Conservation (phyloP, 2,888 invertebrate species). For the Tetranychus truncatus region DNA sequence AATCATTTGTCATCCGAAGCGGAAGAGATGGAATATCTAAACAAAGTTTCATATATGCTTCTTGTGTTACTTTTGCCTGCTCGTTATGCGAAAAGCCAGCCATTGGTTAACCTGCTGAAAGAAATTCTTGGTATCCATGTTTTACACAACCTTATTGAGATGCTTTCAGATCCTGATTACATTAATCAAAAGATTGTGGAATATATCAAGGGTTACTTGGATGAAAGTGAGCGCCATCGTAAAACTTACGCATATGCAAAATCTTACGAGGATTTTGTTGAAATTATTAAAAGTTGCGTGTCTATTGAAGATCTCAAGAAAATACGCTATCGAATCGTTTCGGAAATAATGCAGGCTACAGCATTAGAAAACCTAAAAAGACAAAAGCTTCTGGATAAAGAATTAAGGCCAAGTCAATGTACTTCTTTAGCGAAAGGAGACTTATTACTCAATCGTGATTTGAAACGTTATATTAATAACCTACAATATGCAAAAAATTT, state of each 20-base stretch:
- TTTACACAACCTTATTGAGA: slow-evolving; percentile 59
- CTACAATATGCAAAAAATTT: slow-evolving; percentile 58
- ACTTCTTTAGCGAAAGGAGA: slow-evolving; percentile 48
- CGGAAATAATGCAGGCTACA: slow-evolving; percentile 82
- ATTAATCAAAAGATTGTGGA: slow-evolving; percentile 68
- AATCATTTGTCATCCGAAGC: slow-evolving; percentile 52
- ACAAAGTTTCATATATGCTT: slow-evolving; percentile 61
- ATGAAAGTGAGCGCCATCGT: slow-evolving; percentile 47
- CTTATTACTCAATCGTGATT: slow-evolving; percentile 51
- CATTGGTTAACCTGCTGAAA: slow-evolving; percentile 56
- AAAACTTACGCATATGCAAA: slow-evolving; percentile 69
- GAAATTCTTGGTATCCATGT: slow-evolving; percentile 57
- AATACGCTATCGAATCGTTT: slow-evolving; percentile 66
- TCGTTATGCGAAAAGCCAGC: slow-evolving; percentile 52
- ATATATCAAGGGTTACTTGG: slow-evolving; percentile 59
- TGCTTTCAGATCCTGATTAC: slow-evolving; percentile 71
- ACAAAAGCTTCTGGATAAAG: slow-evolving; percentile 46
- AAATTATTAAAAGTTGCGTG: slow-evolving; percentile 58
- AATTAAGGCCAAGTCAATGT: slow-evolving; percentile 33
- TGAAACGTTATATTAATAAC: slow-evolving; percentile 62
- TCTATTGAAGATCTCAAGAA: slow-evolving; percentile 64
- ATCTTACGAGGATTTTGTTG: slow-evolving; percentile 70
- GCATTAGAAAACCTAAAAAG: slow-evolving; percentile 72
- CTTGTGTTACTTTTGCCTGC: slow-evolving; percentile 61
- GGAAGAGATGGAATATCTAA: slow-evolving; percentile 57